These are phyloP conservation scores for Latrodectus hesperus DNA, from an alignment of 2,888 invertebrate species.

Conservation along the genomic window DNA sequence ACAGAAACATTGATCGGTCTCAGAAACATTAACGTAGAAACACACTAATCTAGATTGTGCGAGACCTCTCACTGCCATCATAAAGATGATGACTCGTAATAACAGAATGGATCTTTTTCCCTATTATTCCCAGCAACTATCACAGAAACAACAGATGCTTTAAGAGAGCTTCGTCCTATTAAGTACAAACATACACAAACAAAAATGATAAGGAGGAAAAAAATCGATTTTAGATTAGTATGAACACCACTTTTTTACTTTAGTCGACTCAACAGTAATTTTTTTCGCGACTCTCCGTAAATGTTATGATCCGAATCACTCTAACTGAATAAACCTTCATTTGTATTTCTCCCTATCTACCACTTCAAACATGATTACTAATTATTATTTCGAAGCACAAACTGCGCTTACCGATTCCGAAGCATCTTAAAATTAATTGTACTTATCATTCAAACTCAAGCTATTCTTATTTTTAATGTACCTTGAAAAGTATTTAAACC, in stretches of 20 bases:
- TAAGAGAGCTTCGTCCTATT: conserved; percentile 52
- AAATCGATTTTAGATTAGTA: conserved; percentile 57
- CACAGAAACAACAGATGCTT: conserved; percentile 54
- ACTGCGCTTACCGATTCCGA: too few species aligned
- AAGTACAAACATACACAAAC: conserved; percentile 35
- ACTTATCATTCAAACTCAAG: too few species aligned
- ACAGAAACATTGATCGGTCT: conserved; percentile 24
- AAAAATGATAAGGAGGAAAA: conserved; percentile 21
- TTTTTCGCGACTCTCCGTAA: conserved; percentile 1
- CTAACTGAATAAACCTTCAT: neutral
- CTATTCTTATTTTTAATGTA: too few species aligned
- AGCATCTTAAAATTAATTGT: neutral
- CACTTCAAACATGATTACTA: neutral
- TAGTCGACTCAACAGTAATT: conserved; percentile 4
- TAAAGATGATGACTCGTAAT: conserved; percentile 41
- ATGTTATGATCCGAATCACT: neutral
- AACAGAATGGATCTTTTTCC: conserved; percentile 29
- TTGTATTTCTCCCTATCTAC: conserved; percentile 4
- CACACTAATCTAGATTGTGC: conserved; percentile 29
- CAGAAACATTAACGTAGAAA: conserved; percentile 7
- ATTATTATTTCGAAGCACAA: neutral
- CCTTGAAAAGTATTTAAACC: too few species aligned
- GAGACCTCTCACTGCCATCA: conserved; percentile 13
- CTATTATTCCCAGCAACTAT: conserved; percentile 42
- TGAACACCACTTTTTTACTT: conserved; percentile 6